These are phyloP conservation scores for Crypturellus undulatus DNA, from an alignment of 2,113 vertebrate genomes.

Conservation along the genomic window DNA sequence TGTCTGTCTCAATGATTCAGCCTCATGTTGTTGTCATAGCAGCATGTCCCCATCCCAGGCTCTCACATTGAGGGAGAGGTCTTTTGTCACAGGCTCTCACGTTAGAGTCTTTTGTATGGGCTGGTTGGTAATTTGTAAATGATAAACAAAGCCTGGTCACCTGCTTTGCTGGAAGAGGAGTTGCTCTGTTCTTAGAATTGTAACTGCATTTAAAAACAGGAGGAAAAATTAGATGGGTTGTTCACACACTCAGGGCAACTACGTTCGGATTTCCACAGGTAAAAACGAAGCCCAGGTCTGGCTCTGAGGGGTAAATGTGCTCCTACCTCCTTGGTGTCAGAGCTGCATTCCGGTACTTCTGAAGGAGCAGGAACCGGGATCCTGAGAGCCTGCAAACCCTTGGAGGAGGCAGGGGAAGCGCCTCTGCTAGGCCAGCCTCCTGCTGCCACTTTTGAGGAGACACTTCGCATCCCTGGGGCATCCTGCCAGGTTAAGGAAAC, in stretches of 20 bases:
- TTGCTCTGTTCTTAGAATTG: background rate
- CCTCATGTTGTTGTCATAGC: constrained; percentile 61
- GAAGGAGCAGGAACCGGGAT: background rate
- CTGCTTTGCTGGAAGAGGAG: background rate
- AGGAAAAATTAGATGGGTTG: background rate
- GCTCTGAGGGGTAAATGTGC: background rate
- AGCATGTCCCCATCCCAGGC: background rate
- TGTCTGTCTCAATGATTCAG: constrained; percentile 54
- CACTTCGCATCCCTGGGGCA: background rate
- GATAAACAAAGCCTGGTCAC: constrained; percentile 4
- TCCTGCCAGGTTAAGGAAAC: background rate
- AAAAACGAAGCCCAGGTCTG: background rate
- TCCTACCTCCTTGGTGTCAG: background rate
- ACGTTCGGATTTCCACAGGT: background rate
- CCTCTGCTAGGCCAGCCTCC: background rate
- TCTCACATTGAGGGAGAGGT: background rate
- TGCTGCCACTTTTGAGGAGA: background rate
- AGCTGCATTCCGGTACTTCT: background rate
- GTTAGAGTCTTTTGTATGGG: background rate
- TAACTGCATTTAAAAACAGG: background rate
- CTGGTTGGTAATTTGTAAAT: constrained; percentile 6
- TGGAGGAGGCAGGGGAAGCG: background rate
- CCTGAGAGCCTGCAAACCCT: background rate
- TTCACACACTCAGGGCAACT: background rate
- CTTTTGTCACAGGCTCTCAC: background rate